Evolutionary conservation across 2,888 invertebrate genomes (phyloP).

Genomic region (Drosophila hamatofila): DNA sequence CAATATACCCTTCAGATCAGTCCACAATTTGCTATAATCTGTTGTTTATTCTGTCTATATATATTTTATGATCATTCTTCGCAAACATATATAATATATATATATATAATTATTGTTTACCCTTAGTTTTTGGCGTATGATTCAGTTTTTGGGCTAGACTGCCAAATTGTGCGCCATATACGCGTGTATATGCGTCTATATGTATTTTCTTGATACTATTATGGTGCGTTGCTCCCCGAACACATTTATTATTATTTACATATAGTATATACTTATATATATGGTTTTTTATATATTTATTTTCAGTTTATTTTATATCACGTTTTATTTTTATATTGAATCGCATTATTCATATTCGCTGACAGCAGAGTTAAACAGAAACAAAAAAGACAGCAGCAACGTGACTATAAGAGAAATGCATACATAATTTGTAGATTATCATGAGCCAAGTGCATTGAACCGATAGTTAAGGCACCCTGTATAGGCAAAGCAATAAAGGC

Average conservation of each 20-base stretch:
- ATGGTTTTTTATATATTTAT: constrained; percentile 15
- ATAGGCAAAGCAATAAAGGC: constrained; percentile 2
- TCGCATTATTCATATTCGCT: constrained; percentile 70
- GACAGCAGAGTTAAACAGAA: constrained; percentile 44
- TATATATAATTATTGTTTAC: constrained; percentile 2
- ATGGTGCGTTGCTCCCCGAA: constrained; percentile 39
- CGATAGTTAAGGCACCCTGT: constrained; percentile 51
- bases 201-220: constrained; percentile 31
- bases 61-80: constrained; percentile 13
- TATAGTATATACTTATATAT: not conserved
- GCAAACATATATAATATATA: not conserved
- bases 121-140: constrained; percentile 8
- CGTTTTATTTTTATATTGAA: constrained; percentile 40
- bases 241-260: constrained; percentile 11
- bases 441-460: constrained; percentile 49
- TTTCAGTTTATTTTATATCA: constrained; percentile 31
- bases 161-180: constrained; percentile 7
- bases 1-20: not conserved
- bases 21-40: not conserved
- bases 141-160: constrained; percentile 20
- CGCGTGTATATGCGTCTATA: constrained; percentile 19
- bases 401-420: constrained; percentile 34
- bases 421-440: constrained; percentile 26
- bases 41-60: too few relatives aligned
- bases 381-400: constrained; percentile 23